These are phyloP conservation scores for Centropus bengalensis DNA, from an alignment of 2,113 vertebrate genomes.

Conservation along the genomic window DNA sequence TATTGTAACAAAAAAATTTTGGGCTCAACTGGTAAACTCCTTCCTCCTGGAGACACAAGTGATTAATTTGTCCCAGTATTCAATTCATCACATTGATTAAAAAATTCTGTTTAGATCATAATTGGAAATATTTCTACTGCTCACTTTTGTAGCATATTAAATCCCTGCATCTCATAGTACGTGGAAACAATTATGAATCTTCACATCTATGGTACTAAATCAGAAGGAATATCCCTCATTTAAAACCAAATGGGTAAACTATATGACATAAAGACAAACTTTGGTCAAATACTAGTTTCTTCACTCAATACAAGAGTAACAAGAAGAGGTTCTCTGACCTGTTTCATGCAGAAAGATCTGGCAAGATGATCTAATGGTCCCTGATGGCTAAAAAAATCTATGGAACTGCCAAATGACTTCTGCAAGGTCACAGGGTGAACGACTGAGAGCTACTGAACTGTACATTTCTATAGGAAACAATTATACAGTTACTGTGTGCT, in stretches of 20 bases:
- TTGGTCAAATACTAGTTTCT: neutral
- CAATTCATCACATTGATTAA: conserved; percentile 28
- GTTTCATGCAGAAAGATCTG: neutral
- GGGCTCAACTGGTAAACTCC: neutral
- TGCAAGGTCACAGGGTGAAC: neutral
- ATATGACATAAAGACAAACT: neutral
- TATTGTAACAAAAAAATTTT: neutral
- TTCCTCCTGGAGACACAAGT: neutral
- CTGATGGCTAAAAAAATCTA: conserved; percentile 40
- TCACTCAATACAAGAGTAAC: neutral
- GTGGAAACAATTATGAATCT: neutral
- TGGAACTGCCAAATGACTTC: conserved; percentile 10
- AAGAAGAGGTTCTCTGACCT: neutral
- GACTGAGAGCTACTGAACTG: neutral
- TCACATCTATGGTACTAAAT: neutral
- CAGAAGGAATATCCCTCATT: neutral
- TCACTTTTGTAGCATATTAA: conserved; percentile 10
- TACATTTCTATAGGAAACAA: neutral
- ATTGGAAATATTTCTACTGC: conserved; percentile 11
- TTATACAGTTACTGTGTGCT: neutral
- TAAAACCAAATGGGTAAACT: neutral
- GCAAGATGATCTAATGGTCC: conserved; percentile 19
- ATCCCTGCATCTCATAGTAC: neutral
- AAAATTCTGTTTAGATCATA: conserved; percentile 16
- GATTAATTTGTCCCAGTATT: conserved; percentile 1